These are phyloP conservation scores for Gymnorhina tibicen DNA, from an alignment of 2,113 vertebrate species.

Conservation along the genomic window DNA sequence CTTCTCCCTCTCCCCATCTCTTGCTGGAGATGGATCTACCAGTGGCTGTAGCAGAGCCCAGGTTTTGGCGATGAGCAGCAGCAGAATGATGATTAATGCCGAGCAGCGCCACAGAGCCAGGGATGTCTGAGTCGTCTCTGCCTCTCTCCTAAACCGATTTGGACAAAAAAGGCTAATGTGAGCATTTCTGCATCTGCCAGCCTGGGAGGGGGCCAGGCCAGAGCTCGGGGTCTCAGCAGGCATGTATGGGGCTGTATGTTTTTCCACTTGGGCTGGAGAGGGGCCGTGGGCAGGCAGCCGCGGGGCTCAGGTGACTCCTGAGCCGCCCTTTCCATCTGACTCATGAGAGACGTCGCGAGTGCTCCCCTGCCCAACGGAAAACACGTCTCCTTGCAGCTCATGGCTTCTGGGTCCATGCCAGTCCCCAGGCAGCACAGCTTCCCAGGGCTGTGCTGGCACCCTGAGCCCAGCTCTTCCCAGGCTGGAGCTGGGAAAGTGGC, in stretches of 20 bases:
- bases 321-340: constrained; percentile 29
- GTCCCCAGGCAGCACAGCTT: neutral
- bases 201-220: neutral
- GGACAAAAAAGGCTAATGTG: neutral
- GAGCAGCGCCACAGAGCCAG: neutral
- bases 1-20: neutral
- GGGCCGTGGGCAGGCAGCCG: neutral
- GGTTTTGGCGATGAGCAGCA: neutral
- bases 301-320: constrained; percentile 27
- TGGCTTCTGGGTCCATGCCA: neutral
- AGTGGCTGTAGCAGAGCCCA: neutral
- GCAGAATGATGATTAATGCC: neutral
- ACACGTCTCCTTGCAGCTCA: neutral
- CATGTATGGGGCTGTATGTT: neutral
- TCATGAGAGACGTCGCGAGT: neutral
- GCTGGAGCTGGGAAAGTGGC: fast-evolving
- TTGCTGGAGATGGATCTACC: neutral
- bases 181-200: neutral
- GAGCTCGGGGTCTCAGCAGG: neutral
- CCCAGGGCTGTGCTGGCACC: neutral
- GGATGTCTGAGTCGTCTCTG: neutral
- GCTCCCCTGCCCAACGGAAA: neutral
- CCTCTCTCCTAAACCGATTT: neutral
- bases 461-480: neutral
- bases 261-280: constrained; percentile 43